phyloP scores from a whole-genome alignment of 2,888 invertebrate genomes.

The Ischnura elegans region DNA sequence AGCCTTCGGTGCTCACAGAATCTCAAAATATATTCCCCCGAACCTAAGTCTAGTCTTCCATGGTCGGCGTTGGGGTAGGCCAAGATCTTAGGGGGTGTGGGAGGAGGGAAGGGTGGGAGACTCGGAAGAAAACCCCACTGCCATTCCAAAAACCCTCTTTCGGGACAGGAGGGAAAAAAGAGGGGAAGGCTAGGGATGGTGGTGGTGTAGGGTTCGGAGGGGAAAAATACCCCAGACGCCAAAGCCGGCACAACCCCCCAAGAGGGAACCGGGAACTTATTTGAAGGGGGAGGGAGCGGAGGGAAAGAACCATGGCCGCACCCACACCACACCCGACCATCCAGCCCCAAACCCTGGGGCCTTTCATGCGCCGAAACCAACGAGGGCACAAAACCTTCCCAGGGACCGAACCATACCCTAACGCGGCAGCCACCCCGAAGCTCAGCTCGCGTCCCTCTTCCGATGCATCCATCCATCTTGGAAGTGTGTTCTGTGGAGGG shows the following conservation, averaged over 20 bases:
- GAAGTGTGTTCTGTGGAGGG: too few relatives aligned
- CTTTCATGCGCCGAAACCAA: neutral
- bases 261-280: neutral
- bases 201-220: neutral
- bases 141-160: neutral
- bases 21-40: neutral
- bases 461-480: conserved; percentile 43
- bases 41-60: conserved; percentile 57
- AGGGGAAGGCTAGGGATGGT: conserved; percentile 45
- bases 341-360: neutral
- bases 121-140: conserved; percentile 14
- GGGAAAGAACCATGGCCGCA: neutral
- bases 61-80: conserved; percentile 62
- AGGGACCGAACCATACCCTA: conserved; percentile 35
- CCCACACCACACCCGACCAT: conserved; percentile 23
- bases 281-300: neutral
- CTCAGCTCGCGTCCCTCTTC: conserved; percentile 22
- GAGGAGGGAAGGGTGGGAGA: neutral
- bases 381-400: conserved; percentile 28
- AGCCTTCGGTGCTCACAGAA: neutral
- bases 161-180: conserved; percentile 30
- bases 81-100: conserved; percentile 20
- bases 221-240: conserved; percentile 37
- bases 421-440: neutral
- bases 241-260: neutral